A percentile compares a stretch with the other conserved stretches of the same genome.
Conservation (phyloP, 2,113 vertebrate genomes). For the Hyaena hyaena region DNA sequence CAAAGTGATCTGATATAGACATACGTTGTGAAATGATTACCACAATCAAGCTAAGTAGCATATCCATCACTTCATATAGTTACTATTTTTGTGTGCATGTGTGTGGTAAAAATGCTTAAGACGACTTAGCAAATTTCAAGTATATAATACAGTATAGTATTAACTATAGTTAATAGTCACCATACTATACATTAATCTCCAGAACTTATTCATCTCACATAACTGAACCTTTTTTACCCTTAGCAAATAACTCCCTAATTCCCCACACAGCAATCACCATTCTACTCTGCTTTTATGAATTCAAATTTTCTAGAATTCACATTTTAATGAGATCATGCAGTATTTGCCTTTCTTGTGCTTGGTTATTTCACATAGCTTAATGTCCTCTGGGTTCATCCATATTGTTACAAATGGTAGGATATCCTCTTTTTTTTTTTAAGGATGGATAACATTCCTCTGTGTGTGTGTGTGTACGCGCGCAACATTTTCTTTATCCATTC, state of each 20-base stretch:
- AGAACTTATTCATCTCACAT: not conserved
- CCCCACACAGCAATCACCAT: not conserved
- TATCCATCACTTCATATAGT: not conserved
- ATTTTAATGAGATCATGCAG: not conserved
- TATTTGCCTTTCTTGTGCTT: not conserved
- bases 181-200: not conserved
- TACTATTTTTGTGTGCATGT: not conserved
- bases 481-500: not conserved
- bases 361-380: conserved; percentile 12
- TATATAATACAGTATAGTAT: not conserved
- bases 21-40: not conserved
- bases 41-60: conserved; percentile 18
- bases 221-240: not conserved
- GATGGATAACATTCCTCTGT: not conserved
- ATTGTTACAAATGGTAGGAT: not conserved
- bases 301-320: not conserved
- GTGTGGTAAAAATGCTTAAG: not conserved
- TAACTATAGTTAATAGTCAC: not conserved
- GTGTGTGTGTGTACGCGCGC: not conserved
- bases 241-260: not conserved
- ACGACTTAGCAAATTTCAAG: not conserved
- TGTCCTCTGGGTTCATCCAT: not conserved
- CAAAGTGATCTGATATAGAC: not conserved
- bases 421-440: not conserved
- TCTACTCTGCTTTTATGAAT: not conserved